Conservation (phyloP, 1,140 invertebrate species). For the Cherax destructor region DNA sequence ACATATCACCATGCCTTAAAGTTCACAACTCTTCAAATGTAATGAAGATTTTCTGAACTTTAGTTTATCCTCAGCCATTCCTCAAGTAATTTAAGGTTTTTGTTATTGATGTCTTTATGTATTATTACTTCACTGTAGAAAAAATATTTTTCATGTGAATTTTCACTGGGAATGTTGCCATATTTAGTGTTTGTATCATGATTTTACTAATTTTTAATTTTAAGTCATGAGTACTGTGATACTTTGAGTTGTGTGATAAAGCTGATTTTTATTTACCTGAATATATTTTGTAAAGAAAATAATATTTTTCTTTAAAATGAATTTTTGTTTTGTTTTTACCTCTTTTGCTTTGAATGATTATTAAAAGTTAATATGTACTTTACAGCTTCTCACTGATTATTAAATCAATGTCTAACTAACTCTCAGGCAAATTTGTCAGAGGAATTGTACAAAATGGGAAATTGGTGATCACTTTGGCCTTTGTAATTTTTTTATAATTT, state of each 20-base stretch:
- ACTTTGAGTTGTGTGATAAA: constrained; percentile 40
- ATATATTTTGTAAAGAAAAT: constrained; percentile 20
- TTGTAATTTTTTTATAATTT: neutral
- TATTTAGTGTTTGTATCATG: constrained; percentile 46
- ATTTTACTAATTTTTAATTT: constrained; percentile 46
- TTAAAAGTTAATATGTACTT: neutral
- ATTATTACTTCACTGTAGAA: constrained; percentile 1
- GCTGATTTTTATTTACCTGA: constrained; percentile 21
- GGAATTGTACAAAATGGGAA: constrained; percentile 14
- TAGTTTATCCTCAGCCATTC: constrained; percentile 39
- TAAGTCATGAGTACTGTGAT: constrained; percentile 61
- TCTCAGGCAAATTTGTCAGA: constrained; percentile 2
- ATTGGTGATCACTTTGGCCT: constrained; percentile 3
- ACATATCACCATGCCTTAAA: neutral
- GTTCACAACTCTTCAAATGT: neutral
- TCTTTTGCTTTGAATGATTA: neutral
- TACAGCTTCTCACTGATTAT: neutral
- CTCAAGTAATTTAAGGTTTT: constrained; percentile 14
- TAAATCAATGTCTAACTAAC: neutral
- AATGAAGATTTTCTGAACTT: neutral
- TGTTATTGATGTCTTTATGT: constrained; percentile 13
- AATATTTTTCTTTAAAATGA: neutral
- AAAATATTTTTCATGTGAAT: constrained; percentile 9
- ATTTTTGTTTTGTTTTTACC: neutral
- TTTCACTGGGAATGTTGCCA: constrained; percentile 56